A percentile compares a stretch with the other conserved stretches of the same genome.
Conservation (phyloP, 2,888 invertebrate genomes). For the Erebia aethiops region DNA sequence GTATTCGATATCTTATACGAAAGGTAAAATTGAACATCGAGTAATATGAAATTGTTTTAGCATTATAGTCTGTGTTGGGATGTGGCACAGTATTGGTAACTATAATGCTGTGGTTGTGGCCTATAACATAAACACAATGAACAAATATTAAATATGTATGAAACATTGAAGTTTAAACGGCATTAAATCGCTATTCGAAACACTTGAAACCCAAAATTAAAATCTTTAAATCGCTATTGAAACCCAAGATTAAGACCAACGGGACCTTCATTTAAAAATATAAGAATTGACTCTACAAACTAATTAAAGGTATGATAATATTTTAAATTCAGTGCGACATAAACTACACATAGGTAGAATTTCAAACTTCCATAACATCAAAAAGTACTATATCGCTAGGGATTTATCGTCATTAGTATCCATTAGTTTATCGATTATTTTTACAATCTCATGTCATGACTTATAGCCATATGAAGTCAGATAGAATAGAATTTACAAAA, state of each 20-base stretch:
- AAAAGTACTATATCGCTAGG: conserved; percentile 8
- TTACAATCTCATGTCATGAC: not conserved
- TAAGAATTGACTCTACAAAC: too few species aligned
- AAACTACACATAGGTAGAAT: conserved; percentile 4
- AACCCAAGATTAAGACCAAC: too few species aligned
- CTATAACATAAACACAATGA: not conserved
- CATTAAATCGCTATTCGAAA: not conserved
- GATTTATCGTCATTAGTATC: not conserved
- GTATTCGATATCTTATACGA: not conserved
- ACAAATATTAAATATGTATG: too few species aligned
- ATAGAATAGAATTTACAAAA: conserved; percentile 47
- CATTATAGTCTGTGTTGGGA: not conserved
- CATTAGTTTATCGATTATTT: not conserved
- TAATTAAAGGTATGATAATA: not conserved
- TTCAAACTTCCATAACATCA: not conserved
- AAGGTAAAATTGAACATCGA: not conserved
- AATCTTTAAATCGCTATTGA: too few species aligned
- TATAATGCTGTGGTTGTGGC: too few species aligned
- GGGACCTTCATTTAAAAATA: too few species aligned
- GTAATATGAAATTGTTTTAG: not conserved
- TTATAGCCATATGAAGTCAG: conserved; percentile 2
- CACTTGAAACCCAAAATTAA: too few species aligned
- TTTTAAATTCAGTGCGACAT: not conserved
- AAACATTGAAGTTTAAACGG: not conserved
- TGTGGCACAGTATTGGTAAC: too few species aligned